These are phyloP conservation scores for Flabesymbios commensalis DNA, from an alignment of 2,888 invertebrate genomes.

Conservation along the genomic window DNA sequence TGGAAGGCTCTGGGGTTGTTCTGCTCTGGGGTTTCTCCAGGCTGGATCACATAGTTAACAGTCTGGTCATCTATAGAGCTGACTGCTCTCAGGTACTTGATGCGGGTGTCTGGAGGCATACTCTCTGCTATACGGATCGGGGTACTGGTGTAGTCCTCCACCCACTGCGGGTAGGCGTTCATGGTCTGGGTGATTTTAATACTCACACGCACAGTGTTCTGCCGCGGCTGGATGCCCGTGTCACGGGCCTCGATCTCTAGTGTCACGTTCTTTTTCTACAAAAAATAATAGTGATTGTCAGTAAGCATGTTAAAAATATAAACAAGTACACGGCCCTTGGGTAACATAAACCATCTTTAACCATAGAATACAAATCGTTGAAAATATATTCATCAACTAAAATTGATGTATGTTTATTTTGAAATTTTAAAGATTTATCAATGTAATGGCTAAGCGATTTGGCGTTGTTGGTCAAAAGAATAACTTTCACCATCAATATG, in stretches of 20 bases:
- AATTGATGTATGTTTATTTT: too few species aligned
- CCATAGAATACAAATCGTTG: too few species aligned
- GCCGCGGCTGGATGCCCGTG: slow-evolving; percentile 92
- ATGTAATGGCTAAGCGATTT: too few species aligned
- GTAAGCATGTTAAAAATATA: neutral
- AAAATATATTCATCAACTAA: too few species aligned
- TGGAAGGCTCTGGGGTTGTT: slow-evolving; percentile 35
- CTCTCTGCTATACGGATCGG: slow-evolving; percentile 31
- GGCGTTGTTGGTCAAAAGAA: too few species aligned
- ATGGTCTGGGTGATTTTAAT: slow-evolving; percentile 82
- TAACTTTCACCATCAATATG: too few species aligned
- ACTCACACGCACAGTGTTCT: slow-evolving; percentile 95
- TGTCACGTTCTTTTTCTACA: slow-evolving; percentile 30
- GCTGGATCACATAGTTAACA: slow-evolving; percentile 36
- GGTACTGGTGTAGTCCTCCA: slow-evolving; percentile 31
- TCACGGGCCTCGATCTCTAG: slow-evolving; percentile 97
- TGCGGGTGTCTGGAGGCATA: slow-evolving; percentile 30
- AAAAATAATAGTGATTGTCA: too few species aligned
- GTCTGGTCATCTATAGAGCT: slow-evolving; percentile 18
- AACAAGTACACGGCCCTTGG: too few species aligned
- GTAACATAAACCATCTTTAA: too few species aligned
- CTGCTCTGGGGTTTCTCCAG: slow-evolving; percentile 35
- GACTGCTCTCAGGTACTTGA: slow-evolving; percentile 30
- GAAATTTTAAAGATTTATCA: too few species aligned
- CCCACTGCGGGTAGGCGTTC: slow-evolving; percentile 39